Base-by-base conservation (phyloP, 2,797 vertebrate species). In the Centropyge bicolor region DNA sequence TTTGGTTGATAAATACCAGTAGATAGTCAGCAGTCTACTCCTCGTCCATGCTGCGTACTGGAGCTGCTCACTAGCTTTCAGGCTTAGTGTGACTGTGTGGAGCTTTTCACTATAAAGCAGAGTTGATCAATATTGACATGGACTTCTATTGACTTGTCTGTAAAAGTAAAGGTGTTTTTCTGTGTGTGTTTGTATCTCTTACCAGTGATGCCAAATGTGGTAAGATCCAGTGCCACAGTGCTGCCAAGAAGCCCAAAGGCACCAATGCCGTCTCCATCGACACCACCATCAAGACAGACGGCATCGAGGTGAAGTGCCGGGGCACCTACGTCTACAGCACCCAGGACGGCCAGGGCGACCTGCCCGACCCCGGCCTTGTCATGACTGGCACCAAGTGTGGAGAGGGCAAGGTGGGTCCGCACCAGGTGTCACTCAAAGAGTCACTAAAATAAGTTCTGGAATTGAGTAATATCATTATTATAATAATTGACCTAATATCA, bases 141-240 rank as follows among this genome's bases (percentile, higher is more conserved):
- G 5, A 52, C 1, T 5, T 80, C 16, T 24, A 1, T 8, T 20
- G 66, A 68, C 20, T 67, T 1, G 2, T 7, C 35, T 8, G 59
- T 5, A 55, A 46, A 20, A 57, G 11, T 31, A 0, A 7, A 41
- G 1, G 38, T 22, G 2, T 51, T 16, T 62, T 3, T n/a, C n/a
- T 71, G 14, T 61, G 1, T 74, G 6, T 72, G 19, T 2, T n/a
- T 74, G 20, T 79, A 0, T 76, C 27, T 78, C 45, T 48, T 4
- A 4, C 11, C 88, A 99, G 98, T 60, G 97, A 99, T 22, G 97
- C 96, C 12, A 97, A 95, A 87, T 99, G 98, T 43, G 98, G 98
- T 3, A 98, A 97, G 91, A 97, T 99, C 87, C 98, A 99, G 93
- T 99, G 98, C 86, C 97, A 97, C 90, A 98, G 97, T 4, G 96